These are phyloP conservation scores for Platysternon megacephalum DNA, from an alignment of 2,113 vertebrate genomes.

Conservation along the genomic window DNA sequence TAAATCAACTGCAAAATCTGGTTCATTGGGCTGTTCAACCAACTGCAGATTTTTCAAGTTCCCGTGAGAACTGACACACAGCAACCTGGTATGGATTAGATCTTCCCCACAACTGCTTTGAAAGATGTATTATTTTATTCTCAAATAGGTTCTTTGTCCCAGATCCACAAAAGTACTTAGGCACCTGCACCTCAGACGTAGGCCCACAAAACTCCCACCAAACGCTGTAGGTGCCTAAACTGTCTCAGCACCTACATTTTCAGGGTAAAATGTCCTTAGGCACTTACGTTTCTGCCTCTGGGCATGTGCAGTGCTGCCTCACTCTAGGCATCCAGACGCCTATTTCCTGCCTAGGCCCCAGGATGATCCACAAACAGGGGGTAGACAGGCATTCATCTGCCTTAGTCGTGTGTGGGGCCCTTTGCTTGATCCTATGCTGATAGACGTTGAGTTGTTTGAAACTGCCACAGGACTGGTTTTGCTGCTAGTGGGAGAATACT, in stretches of 20 bases:
- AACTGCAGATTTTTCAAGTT: neutral
- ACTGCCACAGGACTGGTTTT: conserved; percentile 1
- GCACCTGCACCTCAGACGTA: too few species aligned
- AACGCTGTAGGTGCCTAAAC: neutral
- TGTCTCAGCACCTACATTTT: neutral
- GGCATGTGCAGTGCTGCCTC: neutral
- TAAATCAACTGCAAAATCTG: neutral
- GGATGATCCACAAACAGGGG: neutral
- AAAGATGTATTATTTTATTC: neutral
- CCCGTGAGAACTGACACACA: neutral
- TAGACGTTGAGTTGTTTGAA: neutral
- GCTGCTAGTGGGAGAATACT: neutral
- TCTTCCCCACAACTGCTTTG: neutral
- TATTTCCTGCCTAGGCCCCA: neutral
- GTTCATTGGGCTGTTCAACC: fast-evolving
- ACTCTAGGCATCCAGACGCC: neutral
- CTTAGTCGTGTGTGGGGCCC: neutral
- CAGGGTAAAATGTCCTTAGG: neutral
- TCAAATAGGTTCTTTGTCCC: neutral
- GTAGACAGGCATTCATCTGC: neutral
- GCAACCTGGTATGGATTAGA: neutral
- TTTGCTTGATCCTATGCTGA: neutral
- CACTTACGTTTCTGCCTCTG: neutral
- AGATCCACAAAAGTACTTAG: neutral
- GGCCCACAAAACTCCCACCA: neutral